A percentile compares a stretch with the other conserved stretches of the same genome.
Evolutionary conservation across 2,888 invertebrate genomes (phyloP).

Genomic region (Leptothorax acervorum): DNA sequence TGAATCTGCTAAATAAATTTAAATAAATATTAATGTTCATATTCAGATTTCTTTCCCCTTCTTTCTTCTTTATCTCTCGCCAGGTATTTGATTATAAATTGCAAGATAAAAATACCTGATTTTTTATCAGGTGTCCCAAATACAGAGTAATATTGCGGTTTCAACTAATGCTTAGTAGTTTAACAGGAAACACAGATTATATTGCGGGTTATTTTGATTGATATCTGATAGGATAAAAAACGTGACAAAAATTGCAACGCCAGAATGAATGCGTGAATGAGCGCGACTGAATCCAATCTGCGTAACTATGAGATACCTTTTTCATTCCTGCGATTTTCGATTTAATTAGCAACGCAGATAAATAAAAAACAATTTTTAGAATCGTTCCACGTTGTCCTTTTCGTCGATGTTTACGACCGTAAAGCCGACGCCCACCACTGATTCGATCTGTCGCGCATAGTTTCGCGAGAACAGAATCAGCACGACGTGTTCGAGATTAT

Average conservation of each 20-base stretch:
- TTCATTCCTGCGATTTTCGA: not conserved
- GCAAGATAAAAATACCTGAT: not conserved
- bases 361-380: conserved; percentile 1
- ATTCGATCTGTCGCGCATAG: conserved; percentile 29
- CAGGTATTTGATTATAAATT: not conserved
- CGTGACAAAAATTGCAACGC: not conserved
- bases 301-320: not conserved
- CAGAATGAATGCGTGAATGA: conserved; percentile 3
- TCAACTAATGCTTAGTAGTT: not conserved
- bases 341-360: conserved; percentile 3
- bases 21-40: not conserved
- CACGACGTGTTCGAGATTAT: conserved; percentile 63
- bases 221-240: not conserved
- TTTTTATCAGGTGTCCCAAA: conserved; percentile 27
- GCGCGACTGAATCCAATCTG: not conserved
- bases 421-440: conserved; percentile 7
- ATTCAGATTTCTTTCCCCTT: not conserved
- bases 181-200: conserved; percentile 9
- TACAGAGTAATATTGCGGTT: not conserved
- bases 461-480: conserved; percentile 50
- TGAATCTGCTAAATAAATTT: not conserved
- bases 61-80: not conserved
- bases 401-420: not conserved
- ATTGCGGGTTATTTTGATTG: not conserved
- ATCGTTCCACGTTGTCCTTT: not conserved